These are phyloP conservation scores for Parauchenoglanis punctatus DNA, from an alignment of 2,797 vertebrate species.

Conservation along the genomic window DNA sequence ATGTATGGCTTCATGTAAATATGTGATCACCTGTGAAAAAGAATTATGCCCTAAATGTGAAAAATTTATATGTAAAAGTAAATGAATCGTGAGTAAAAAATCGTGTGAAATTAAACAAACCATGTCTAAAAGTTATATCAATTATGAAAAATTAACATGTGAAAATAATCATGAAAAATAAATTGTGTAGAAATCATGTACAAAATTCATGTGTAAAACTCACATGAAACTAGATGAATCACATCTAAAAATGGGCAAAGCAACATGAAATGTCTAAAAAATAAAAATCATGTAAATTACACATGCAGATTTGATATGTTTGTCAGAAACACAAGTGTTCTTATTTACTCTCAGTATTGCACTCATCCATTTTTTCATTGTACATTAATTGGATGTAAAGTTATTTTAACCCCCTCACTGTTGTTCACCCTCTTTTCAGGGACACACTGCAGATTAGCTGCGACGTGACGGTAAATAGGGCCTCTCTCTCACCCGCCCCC, in stretches of 20 bases:
- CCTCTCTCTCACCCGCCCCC: slow-evolving; percentile 39
- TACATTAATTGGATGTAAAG: neutral
- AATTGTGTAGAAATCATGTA: neutral
- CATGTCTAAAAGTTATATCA: neutral
- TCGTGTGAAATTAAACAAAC: neutral
- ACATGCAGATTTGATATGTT: neutral
- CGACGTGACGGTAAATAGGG: slow-evolving; percentile 32
- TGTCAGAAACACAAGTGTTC: neutral
- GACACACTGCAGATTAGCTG: slow-evolving; percentile 44
- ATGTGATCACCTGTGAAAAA: neutral
- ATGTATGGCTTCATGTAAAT: no score
- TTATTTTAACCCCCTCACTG: neutral
- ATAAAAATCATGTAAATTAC: neutral
- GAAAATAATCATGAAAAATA: neutral
- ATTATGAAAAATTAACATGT: neutral
- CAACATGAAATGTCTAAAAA: neutral
- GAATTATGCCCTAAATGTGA: neutral
- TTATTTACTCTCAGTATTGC: neutral
- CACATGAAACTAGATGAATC: neutral
- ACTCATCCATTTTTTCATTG: slow-evolving; percentile 17
- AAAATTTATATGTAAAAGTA: neutral
- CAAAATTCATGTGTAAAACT: neutral
- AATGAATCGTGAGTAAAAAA: neutral
- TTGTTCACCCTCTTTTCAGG: slow-evolving; percentile 2
- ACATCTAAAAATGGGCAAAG: neutral